Evolutionary conservation across 1,140 invertebrate species (phyloP).

Genomic region (Campodea augens): DNA sequence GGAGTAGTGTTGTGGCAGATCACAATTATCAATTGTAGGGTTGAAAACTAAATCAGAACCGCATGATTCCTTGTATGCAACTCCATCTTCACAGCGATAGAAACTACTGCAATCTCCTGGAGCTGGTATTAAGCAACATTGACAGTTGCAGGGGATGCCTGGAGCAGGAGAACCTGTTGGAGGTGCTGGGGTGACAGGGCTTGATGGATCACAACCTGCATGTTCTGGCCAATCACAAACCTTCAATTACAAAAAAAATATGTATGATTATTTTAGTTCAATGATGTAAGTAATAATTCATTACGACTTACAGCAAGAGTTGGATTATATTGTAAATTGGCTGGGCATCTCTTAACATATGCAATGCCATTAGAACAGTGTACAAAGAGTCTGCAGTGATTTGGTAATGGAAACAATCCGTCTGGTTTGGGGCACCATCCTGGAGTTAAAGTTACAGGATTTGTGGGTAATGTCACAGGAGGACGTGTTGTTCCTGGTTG

Average conservation of each 20-base stretch:
- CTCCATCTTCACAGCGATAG: conserved; percentile 31
- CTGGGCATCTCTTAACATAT: not conserved
- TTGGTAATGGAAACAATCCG: not conserved
- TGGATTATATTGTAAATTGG: too few species aligned
- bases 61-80: not conserved
- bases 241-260: too few species aligned
- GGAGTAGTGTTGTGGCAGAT: too few species aligned
- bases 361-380: not conserved
- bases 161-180: not conserved
- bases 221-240: too few species aligned
- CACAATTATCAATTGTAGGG: not conserved
- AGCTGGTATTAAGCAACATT: conserved; percentile 19
- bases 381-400: not conserved
- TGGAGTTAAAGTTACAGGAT: not conserved
- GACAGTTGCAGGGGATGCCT: not conserved
- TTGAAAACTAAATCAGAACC: not conserved
- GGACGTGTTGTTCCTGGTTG: not conserved
- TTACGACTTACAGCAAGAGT: too few species aligned
- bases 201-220: not conserved
- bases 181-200: not conserved
- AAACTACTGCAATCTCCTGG: conserved; percentile 29
- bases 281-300: too few species aligned
- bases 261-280: too few species aligned
- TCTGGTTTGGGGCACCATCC: not conserved
- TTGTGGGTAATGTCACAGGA: not conserved